Evolutionary conservation across 2,113 vertebrate genomes (phyloP).

Genomic region (Hoplias malabaricus): DNA sequence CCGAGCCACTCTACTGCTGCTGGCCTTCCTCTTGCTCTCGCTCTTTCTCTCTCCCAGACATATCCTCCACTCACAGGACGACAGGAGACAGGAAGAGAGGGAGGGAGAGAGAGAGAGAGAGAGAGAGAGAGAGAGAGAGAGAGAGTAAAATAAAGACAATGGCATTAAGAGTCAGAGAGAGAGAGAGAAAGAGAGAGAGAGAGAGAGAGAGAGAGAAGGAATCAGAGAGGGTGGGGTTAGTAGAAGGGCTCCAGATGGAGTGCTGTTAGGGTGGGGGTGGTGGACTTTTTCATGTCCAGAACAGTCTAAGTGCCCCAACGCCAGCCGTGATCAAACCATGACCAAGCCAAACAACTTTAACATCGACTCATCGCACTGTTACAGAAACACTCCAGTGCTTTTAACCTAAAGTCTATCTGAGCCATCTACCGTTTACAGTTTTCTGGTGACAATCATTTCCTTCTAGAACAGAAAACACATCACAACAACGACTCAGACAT

Average conservation of each 20-base stretch:
- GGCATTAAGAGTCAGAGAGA: conserved; percentile 23
- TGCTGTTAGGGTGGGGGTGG: conserved; percentile 39
- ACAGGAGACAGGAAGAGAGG: conserved; percentile 58
- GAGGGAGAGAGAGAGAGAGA: conserved; percentile 11
- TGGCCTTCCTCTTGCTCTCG: conserved; percentile 65
- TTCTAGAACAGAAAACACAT: no score
- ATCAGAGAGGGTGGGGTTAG: conserved; percentile 22
- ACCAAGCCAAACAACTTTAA: conserved; percentile 10
- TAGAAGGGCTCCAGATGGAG: conserved; percentile 49
- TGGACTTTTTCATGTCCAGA: conserved; percentile 25
- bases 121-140: neutral
- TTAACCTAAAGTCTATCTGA: no score
- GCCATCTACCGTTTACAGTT: no score
- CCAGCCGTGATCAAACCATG: conserved; percentile 24
- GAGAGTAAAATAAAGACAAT: conserved; percentile 25
- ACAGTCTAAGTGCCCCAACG: conserved; percentile 42
- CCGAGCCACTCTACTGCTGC: conserved; percentile 60
- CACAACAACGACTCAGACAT: no score
- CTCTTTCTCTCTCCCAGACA: conserved; percentile 65
- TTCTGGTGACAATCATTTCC: no score
- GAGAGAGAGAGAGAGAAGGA: conserved; percentile 28
- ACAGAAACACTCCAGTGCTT: no score
- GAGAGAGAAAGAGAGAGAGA: conserved; percentile 12
- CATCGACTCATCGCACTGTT: conserved; percentile 48
- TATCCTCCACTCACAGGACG: conserved; percentile 71